A percentile compares a stretch with the other conserved stretches of the same genome.
Evolutionary conservation across 2,113 vertebrate genomes (phyloP).

Genomic region (Serilophus lunatus): DNA sequence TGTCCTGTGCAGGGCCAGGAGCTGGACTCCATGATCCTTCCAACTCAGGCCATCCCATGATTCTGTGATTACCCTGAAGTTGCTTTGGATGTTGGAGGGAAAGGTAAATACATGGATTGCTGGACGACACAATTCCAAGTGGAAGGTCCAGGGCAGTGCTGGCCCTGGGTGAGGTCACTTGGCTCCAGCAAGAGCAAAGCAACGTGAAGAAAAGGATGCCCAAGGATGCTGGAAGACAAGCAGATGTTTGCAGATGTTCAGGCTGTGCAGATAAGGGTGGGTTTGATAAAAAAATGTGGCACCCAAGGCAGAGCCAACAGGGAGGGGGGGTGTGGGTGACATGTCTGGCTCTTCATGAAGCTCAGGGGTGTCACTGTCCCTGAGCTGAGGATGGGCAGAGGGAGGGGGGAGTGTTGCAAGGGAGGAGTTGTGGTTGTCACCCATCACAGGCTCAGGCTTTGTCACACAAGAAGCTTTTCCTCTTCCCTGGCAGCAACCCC

Average conservation of each 20-base stretch:
- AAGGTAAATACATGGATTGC: background rate
- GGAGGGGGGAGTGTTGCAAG: background rate
- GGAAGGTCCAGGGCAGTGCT: background rate
- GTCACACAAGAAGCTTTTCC: background rate
- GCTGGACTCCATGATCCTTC: background rate
- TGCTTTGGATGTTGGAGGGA: background rate
- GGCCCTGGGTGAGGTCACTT: background rate
- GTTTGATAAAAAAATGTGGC: background rate
- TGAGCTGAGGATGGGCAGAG: background rate
- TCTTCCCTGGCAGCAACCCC: background rate
- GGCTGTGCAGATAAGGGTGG: background rate
- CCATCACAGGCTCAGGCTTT: background rate
- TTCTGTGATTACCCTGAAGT: background rate
- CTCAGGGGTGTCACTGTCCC: background rate
- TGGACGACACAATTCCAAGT: background rate
- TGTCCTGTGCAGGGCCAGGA: background rate
- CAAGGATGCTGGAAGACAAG: background rate
- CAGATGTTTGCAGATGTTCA: background rate
- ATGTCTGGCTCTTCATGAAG: background rate
- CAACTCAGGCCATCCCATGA: background rate
- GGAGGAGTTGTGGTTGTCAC: background rate
- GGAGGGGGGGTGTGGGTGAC: background rate
- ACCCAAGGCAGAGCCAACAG: background rate
- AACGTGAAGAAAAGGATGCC: accelerated
- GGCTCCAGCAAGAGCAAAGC: background rate